Conservation (phyloP, 2,797 vertebrate species). For the Xenentodon cancila region DNA sequence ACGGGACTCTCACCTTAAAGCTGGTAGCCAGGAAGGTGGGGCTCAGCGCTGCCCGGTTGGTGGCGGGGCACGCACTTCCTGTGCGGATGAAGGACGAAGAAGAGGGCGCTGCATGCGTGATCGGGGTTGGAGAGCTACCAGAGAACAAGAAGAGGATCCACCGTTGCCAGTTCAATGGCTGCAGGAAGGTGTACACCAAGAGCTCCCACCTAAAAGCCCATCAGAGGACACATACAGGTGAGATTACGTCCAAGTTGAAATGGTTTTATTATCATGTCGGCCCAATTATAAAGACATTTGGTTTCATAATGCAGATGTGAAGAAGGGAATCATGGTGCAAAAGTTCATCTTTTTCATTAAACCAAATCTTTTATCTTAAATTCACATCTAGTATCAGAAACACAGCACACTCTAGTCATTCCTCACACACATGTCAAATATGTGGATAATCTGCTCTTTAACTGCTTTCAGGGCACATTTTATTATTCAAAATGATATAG, state of each 20-base stretch:
- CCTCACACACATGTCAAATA: too few species aligned
- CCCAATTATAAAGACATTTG: too few species aligned
- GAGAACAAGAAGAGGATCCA: slow-evolving; percentile 99
- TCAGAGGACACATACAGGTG: slow-evolving; percentile 99
- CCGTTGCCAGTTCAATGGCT: slow-evolving; percentile 98
- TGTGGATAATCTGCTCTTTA: too few species aligned
- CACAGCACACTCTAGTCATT: too few species aligned
- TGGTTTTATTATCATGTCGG: too few species aligned
- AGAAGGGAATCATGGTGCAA: too few species aligned
- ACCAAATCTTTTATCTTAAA: too few species aligned
- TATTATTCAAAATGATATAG: too few species aligned
- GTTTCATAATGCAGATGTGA: too few species aligned
- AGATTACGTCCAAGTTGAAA: slow-evolving; percentile 24
- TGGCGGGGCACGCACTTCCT: slow-evolving; percentile 80
- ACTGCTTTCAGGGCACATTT: too few species aligned
- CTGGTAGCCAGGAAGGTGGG: slow-evolving; percentile 94
- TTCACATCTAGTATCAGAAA: too few species aligned
- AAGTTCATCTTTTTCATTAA: too few species aligned
- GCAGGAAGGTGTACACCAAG: slow-evolving; percentile 99
- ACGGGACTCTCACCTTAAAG: slow-evolving; percentile 94
- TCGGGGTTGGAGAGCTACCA: slow-evolving; percentile 81
- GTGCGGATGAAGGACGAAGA: slow-evolving; percentile 86
- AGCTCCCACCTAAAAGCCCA: slow-evolving; percentile 99
- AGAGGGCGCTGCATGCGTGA: slow-evolving; percentile 74
- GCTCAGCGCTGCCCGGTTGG: slow-evolving; percentile 86